These are phyloP conservation scores for Yponomeuta sedellus DNA, from an alignment of 2,888 invertebrate species.

Conservation along the genomic window DNA sequence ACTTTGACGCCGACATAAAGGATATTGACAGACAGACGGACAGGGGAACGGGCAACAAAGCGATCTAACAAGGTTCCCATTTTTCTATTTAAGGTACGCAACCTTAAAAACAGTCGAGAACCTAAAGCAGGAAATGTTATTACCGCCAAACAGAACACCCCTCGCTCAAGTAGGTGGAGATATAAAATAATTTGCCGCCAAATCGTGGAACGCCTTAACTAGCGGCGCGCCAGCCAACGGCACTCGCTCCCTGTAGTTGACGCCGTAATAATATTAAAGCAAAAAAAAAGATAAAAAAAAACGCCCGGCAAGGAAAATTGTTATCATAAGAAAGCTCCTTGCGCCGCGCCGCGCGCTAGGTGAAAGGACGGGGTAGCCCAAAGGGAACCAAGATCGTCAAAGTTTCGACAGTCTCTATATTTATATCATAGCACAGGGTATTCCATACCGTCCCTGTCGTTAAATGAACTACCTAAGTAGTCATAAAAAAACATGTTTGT, in stretches of 20 bases:
- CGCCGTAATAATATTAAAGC: constrained; percentile 52
- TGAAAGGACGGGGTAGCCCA: constrained; percentile 31
- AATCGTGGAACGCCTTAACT: constrained; percentile 31
- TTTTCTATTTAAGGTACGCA: too few relatives aligned
- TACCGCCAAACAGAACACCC: constrained; percentile 24
- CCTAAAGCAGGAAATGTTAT: constrained; percentile 16
- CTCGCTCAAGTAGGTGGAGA: constrained; percentile 30
- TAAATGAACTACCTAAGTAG: too few relatives aligned
- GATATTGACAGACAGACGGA: too few relatives aligned
- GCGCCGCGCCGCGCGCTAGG: constrained; percentile 25
- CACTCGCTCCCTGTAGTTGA: constrained; percentile 45
- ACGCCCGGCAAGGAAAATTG: constrained; percentile 50
- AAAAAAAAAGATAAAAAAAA: constrained; percentile 59
- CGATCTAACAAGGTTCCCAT: too few relatives aligned
- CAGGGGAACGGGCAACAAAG: too few relatives aligned
- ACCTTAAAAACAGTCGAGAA: neutral
- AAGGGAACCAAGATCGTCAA: constrained; percentile 22
- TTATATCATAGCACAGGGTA: too few relatives aligned
- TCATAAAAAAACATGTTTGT: too few relatives aligned
- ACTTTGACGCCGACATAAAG: too few relatives aligned
- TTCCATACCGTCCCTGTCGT: too few relatives aligned
- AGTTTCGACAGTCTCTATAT: too few relatives aligned
- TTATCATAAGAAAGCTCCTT: constrained; percentile 57
- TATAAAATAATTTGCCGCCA: constrained; percentile 36
- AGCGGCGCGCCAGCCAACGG: constrained; percentile 26